A percentile compares a stretch with the other conserved stretches of the same genome.
These are phyloP conservation scores for Paedocypris micromegethes DNA, from an alignment of 2,797 vertebrate genomes.

Conservation along the genomic window DNA sequence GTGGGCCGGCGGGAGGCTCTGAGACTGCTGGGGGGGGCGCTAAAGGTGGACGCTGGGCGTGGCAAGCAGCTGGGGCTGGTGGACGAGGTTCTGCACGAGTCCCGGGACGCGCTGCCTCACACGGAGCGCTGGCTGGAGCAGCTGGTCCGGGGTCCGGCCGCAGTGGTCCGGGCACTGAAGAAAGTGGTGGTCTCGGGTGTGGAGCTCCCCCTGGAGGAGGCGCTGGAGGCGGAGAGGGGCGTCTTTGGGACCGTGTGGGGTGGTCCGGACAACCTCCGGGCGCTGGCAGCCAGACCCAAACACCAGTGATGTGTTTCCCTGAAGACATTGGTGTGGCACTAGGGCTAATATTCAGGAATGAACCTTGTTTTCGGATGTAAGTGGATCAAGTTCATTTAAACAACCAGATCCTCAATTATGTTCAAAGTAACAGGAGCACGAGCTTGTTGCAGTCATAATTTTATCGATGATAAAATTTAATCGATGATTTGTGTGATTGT, in stretches of 20 bases:
- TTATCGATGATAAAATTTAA: too few relatives aligned
- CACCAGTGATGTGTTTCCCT: slow-evolving; percentile 78
- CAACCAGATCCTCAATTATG: too few relatives aligned
- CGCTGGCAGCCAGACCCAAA: slow-evolving; percentile 74
- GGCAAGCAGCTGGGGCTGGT: slow-evolving; percentile 73
- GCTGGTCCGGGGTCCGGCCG: slow-evolving; percentile 69
- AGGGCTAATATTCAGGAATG: too few relatives aligned
- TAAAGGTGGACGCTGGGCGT: slow-evolving; percentile 64
- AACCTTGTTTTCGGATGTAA: too few relatives aligned
- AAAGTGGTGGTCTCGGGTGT: slow-evolving; percentile 74
- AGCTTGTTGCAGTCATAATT: too few relatives aligned
- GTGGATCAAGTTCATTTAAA: too few relatives aligned
- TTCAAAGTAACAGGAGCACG: too few relatives aligned
- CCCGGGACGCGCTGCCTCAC: slow-evolving; percentile 52
- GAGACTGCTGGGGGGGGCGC: slow-evolving; percentile 73
- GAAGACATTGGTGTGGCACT: not conserved
- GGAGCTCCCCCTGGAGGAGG: slow-evolving; percentile 78
- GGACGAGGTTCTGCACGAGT: slow-evolving; percentile 64
- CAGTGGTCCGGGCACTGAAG: slow-evolving; percentile 81
- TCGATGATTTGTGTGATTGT: too few relatives aligned
- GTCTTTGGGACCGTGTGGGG: slow-evolving; percentile 90
- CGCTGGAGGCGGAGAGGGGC: slow-evolving; percentile 80
- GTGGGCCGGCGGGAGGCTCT: slow-evolving; percentile 76
- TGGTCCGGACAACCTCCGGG: slow-evolving; percentile 80
- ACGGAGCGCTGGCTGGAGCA: slow-evolving; percentile 75